A percentile compares a stretch with the other conserved stretches of the same genome.
Conservation (phyloP, 2,797 vertebrate species). For the Simalia tracyae region DNA sequence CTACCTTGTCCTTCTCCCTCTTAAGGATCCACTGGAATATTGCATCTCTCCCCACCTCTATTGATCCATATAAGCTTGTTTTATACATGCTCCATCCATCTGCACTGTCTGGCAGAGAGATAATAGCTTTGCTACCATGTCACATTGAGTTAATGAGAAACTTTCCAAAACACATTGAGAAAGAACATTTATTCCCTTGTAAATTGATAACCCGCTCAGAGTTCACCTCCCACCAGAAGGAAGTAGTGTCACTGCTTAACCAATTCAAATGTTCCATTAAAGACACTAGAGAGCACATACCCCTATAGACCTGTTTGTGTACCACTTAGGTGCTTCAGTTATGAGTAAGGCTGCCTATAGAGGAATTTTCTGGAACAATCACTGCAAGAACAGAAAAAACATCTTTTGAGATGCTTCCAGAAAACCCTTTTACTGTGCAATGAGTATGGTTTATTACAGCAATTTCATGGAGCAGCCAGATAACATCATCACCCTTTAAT, state of each 20-base stretch:
- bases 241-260: background rate
- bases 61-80: conserved; percentile 15
- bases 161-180: conserved; percentile 35
- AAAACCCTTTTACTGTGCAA: background rate
- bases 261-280: conserved; percentile 4
- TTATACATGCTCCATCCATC: conserved; percentile 10
- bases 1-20: background rate
- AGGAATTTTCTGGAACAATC: conserved; percentile 6
- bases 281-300: background rate
- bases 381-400: conserved; percentile 7
- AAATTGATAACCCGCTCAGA: conserved; percentile 16
- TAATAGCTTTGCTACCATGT: conserved; percentile 21
- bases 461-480: background rate
- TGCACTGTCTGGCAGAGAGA: background rate
- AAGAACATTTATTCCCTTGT: conserved; percentile 10
- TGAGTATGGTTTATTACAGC: background rate
- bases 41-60: background rate
- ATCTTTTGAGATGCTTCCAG: background rate
- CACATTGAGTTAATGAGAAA: conserved; percentile 32
- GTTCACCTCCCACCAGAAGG: conserved; percentile 5
- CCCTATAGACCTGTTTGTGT: background rate
- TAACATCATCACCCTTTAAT: background rate
- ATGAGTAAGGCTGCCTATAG: background rate
- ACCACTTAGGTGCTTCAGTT: background rate
- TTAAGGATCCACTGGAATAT: background rate